Percentiles rank a stretch among this genome's conserved stretches.
phyloP scores from a whole-genome alignment of 1,140 invertebrate genomes.

The Halictus rubicundus region DNA sequence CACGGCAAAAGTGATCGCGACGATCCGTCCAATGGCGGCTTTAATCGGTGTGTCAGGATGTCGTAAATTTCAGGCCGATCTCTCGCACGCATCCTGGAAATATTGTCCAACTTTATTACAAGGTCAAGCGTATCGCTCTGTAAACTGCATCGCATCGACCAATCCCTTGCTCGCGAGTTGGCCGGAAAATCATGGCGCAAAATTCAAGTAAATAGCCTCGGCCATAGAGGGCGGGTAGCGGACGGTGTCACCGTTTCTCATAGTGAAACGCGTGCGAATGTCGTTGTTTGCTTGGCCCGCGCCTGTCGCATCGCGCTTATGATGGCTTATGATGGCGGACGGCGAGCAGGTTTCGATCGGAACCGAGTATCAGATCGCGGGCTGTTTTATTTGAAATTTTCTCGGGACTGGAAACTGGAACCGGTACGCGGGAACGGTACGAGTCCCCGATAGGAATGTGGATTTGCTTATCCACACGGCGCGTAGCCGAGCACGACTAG shows the following conservation, averaged over 20 bases:
- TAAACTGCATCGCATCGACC: background rate
- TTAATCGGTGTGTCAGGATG: background rate
- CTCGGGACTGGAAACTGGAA: constrained; percentile 16
- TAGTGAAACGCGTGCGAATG: constrained; percentile 3
- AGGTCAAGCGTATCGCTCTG: constrained; percentile 14
- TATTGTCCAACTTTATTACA: constrained; percentile 10
- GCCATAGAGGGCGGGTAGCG: background rate
- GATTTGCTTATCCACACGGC: constrained; percentile 31
- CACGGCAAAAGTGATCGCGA: too few species aligned
- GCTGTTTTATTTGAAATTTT: constrained; percentile 39
- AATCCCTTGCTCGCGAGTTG: background rate
- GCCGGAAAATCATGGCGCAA: constrained; percentile 16
- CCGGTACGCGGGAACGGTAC: constrained; percentile 33
- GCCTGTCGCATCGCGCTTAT: background rate
- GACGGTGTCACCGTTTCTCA: background rate
- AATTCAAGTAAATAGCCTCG: constrained; percentile 8
- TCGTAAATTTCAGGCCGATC: background rate
- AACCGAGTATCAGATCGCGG: constrained; percentile 5
- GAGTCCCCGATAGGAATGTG: constrained; percentile 25
- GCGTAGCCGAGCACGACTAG: background rate
- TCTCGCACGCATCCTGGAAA: background rate
- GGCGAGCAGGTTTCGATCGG: constrained; percentile 1
- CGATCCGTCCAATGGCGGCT: too few species aligned
- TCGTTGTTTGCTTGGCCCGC: constrained; percentile 1
- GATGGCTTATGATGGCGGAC: too few species aligned